Percentiles rank a stretch among this genome's conserved stretches.
phyloP scores from a whole-genome alignment of 2,888 invertebrate genomes.

The Nomada lathburiana region DNA sequence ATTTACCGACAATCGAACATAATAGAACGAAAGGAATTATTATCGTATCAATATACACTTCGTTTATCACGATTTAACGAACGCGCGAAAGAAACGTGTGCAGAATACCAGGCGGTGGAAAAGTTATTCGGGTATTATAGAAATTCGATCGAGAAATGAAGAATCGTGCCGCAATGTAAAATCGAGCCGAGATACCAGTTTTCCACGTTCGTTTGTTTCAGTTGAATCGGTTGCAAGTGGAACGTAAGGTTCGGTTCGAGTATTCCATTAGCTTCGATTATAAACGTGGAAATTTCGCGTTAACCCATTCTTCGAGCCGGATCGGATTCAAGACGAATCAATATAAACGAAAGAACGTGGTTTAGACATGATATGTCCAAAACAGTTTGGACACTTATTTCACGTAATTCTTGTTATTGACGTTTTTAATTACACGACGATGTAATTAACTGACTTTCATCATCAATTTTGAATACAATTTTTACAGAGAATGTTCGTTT shows the following conservation, averaged over 20 bases:
- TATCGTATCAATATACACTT: neutral
- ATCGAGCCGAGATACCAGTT: too few relatives aligned
- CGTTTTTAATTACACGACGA: too few relatives aligned
- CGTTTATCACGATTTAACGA: slow-evolving; percentile 19
- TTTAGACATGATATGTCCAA: too few relatives aligned
- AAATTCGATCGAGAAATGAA: neutral
- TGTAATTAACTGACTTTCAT: neutral
- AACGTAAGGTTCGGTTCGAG: neutral
- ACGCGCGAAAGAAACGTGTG: neutral
- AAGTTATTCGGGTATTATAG: neutral
- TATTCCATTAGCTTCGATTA: neutral
- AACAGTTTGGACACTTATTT: too few relatives aligned
- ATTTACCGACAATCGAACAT: slow-evolving; percentile 54
- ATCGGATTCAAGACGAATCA: neutral
- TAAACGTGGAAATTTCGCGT: neutral
- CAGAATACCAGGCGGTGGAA: too few relatives aligned
- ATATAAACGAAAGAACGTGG: neutral
- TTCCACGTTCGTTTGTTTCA: neutral
- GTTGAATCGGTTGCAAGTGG: neutral
- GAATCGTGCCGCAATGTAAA: neutral
- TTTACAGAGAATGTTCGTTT: neutral
- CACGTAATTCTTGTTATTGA: too few relatives aligned
- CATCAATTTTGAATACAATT: neutral
- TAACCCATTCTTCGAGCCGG: too few relatives aligned
- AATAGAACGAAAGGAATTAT: neutral